Percentiles rank a stretch among this genome's conserved stretches.
These are phyloP conservation scores for Vanessa cardui DNA, from an alignment of 2,888 invertebrate genomes.

Conservation along the genomic window DNA sequence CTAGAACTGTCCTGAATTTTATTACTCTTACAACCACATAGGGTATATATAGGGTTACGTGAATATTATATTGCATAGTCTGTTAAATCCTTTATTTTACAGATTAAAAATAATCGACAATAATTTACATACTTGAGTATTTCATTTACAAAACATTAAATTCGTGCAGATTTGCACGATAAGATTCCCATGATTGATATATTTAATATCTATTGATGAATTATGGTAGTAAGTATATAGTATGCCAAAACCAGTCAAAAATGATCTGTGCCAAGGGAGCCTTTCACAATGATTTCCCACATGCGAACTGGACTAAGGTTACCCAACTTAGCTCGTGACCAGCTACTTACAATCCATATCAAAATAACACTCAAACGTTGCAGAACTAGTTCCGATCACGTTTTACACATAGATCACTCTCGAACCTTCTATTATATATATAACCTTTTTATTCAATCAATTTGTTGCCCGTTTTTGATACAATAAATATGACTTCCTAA, in stretches of 20 bases:
- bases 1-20: no score
- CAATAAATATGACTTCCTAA: no score
- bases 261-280: slow-evolving; percentile 37
- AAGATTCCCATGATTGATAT: neutral
- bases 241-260: slow-evolving; percentile 15
- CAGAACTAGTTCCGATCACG: slow-evolving; percentile 23
- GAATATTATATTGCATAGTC: no score
- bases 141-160: no score
- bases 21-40: no score
- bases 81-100: no score
- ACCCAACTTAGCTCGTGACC: slow-evolving; percentile 32
- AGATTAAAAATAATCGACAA: no score
- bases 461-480: no score
- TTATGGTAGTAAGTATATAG: neutral
- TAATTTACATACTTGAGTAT: no score
- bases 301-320: slow-evolving; percentile 43
- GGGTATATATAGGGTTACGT: no score
- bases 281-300: slow-evolving; percentile 38
- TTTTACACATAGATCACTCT: slow-evolving; percentile 8
- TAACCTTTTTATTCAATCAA: neutral
- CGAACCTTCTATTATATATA: neutral
- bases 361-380: slow-evolving; percentile 18
- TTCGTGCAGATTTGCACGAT: no score
- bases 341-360: slow-evolving; percentile 27
- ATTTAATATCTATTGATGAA: neutral